These are phyloP conservation scores for Drosophila pseudoobscura DNA, from an alignment of 1,140 invertebrate genomes.

Conservation along the genomic window DNA sequence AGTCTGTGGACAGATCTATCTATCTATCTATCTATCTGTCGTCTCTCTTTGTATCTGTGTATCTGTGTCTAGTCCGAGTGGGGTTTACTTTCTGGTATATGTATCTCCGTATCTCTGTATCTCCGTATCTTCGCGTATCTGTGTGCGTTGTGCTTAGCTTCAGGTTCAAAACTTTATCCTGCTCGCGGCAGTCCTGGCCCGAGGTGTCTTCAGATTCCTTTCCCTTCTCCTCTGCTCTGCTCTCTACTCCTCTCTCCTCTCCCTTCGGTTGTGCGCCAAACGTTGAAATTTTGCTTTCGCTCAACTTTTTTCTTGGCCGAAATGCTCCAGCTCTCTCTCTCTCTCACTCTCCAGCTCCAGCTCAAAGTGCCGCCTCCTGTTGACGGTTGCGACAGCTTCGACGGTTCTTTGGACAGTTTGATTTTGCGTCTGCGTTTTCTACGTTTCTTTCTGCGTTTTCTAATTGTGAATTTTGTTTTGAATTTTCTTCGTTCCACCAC, in stretches of 20 bases:
- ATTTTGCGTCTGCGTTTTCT: slow-evolving; percentile 77
- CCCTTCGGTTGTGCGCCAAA: slow-evolving; percentile 53
- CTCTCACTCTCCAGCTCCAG: slow-evolving; percentile 14
- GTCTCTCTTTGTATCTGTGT: slow-evolving; percentile 1
- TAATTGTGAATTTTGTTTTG: slow-evolving; percentile 83
- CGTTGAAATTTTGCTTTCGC: slow-evolving; percentile 79
- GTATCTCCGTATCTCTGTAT: slow-evolving; percentile 40
- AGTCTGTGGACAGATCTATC: slow-evolving; percentile 36
- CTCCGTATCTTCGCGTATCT: slow-evolving; percentile 32
- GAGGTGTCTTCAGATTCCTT: too few species aligned
- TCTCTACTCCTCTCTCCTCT: background rate
- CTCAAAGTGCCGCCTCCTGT: slow-evolving; percentile 63
- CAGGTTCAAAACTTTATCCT: background rate
- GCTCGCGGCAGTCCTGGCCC: too few species aligned
- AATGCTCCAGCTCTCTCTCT: slow-evolving; percentile 36
- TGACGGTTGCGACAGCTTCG: slow-evolving; percentile 21
- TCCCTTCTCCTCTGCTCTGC: background rate
- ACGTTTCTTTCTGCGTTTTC: slow-evolving; percentile 83
- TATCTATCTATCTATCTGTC: slow-evolving; percentile 5
- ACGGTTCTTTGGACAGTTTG: slow-evolving; percentile 53
- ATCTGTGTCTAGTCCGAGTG: too few species aligned
- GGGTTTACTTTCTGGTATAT: slow-evolving; percentile 13
- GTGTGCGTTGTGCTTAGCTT: background rate
- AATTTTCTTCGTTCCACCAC: slow-evolving; percentile 83
- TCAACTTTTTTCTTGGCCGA: slow-evolving; percentile 75